Evolutionary conservation across 1,140 invertebrate genomes (phyloP).

Genomic region (Meloidogyne hapla): DNA sequence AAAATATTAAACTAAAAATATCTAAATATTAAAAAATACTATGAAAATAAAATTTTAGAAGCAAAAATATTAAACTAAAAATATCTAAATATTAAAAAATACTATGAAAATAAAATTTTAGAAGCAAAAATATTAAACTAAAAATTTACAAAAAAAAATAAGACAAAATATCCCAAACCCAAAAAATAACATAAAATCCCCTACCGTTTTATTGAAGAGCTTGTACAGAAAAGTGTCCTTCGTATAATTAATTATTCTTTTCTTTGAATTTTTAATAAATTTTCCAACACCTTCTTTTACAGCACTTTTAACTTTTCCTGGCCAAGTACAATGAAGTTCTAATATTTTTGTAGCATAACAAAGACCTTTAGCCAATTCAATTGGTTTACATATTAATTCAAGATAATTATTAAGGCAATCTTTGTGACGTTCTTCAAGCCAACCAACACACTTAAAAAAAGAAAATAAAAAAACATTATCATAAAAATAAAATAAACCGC

Average conservation of each 20-base stretch:
- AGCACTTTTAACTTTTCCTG: slow-evolving; percentile 35
- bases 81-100: too few species aligned
- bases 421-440: slow-evolving; percentile 29
- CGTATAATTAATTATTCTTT: slow-evolving; percentile 31
- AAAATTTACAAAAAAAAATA: background rate
- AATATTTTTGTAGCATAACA: slow-evolving; percentile 44
- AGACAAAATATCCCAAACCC: background rate
- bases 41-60: too few species aligned
- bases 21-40: too few species aligned
- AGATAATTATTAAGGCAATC: slow-evolving; percentile 34
- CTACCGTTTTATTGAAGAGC: slow-evolving; percentile 24
- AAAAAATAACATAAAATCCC: too few species aligned
- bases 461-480: background rate
- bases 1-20: too few species aligned
- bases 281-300: slow-evolving; percentile 45
- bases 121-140: too few species aligned
- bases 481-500: slow-evolving; percentile 22
- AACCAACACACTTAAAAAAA: slow-evolving; percentile 35
- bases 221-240: slow-evolving; percentile 38
- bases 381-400: slow-evolving; percentile 43
- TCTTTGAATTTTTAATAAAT: slow-evolving; percentile 50
- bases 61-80: too few species aligned
- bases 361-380: slow-evolving; percentile 39
- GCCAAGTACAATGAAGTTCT: slow-evolving; percentile 45
- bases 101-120: too few species aligned